Conservation (phyloP, 2,797 vertebrate genomes). For the Lutjanus argentimaculatus region DNA sequence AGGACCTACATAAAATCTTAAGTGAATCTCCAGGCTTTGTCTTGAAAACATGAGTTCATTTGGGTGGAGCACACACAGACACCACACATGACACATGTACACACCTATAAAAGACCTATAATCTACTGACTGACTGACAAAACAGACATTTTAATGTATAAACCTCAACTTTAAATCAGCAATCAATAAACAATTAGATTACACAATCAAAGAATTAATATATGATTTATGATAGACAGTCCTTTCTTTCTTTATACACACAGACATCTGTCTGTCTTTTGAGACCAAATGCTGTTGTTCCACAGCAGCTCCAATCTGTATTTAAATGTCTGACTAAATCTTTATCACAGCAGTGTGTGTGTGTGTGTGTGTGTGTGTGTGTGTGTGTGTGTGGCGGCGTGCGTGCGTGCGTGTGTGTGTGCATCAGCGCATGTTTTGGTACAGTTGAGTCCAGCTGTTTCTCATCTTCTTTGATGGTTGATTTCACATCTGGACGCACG, state of each 20-base stretch:
- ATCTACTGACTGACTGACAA: neutral
- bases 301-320: constrained; percentile 44
- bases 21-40: constrained; percentile 38
- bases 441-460: constrained; percentile 64
- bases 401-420: neutral
- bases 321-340: constrained; percentile 35
- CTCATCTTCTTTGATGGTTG: constrained; percentile 58
- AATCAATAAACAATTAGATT: neutral
- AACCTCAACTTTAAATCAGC: neutral
- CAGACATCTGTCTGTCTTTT: constrained; percentile 5
- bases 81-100: constrained; percentile 18
- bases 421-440: constrained; percentile 26
- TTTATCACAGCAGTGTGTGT: neutral
- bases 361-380: constrained; percentile 16
- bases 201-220: neutral
- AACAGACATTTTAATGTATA: neutral
- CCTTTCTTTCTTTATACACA: neutral
- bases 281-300: constrained; percentile 32
- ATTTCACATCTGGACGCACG: constrained; percentile 55
- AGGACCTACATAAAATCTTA: constrained; percentile 11
- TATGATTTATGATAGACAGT: neutral
- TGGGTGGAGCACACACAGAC: constrained; percentile 52
- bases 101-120: constrained; percentile 7
- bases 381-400: constrained; percentile 7
- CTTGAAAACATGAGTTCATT: constrained; percentile 49